Base-by-base conservation (phyloP, 2,888 invertebrate species). In the Limnephilus auricula region DNA sequence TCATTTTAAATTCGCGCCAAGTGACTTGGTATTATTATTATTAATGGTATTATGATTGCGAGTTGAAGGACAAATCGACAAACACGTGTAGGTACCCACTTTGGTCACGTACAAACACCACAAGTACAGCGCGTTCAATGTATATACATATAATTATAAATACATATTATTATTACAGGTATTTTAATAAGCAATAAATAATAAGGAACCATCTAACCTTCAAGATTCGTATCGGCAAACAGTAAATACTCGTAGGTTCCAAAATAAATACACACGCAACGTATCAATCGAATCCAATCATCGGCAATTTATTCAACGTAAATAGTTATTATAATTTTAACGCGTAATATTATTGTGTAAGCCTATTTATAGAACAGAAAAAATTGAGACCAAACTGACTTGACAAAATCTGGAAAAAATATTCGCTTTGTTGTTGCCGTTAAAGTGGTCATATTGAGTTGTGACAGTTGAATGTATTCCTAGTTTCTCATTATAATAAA, bases 1-100 rank as follows among this genome's bases (percentile, higher is more conserved):
- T 82, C 34, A 31, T 31, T 82, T 31, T 13, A 31, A 82, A 82
- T 82, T 31, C 82, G 82, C 82, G 34, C 32, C 82, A 82, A 82
- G 31, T 82, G 25, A 25, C 25, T 9, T 65, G 65, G 25, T 65
- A 25, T 65, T 65, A 65, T 65, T 65, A 65, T 65, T 65, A 65
- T 65, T 65, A 25, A 65, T 65, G 65, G 4, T 65, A n/a, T 65
- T 65, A n/a, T 65, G 25, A n/a, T 65, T 65, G 65, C 0, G 65
- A 65, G 65, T 65, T 65, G 65, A 65, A 65, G 65, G 65, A 65
- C 65, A n/a, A n/a, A 65, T 5, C 25, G 25, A 65, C 25, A 25
- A 65, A 65, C 25, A 65, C 65, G 65, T 65, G 45, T 45, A 34
- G 34, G 45, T 50, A 50, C 40, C 40, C 4, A 50, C 65, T 65